phyloP scores from a whole-genome alignment of 2,797 vertebrate genomes.

The Tarsius wallacei region DNA sequence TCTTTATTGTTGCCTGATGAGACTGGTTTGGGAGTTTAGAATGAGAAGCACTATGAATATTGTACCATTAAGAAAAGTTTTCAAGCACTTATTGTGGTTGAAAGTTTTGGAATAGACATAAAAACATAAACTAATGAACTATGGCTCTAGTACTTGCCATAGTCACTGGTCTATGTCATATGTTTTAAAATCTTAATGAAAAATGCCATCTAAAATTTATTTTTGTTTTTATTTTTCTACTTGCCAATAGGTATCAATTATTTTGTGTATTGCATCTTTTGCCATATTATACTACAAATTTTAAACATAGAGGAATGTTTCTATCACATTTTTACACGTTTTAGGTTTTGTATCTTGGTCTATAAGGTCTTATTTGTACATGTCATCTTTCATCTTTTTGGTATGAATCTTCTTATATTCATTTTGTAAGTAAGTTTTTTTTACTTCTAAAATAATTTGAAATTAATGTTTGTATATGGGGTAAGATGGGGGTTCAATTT shows the following conservation, averaged over 20 bases:
- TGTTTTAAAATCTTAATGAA: slow-evolving; percentile 7
- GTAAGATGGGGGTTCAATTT: background rate
- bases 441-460: background rate
- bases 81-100: background rate
- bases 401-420: background rate
- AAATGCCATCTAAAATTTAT: background rate
- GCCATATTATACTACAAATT: background rate
- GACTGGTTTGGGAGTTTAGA: background rate
- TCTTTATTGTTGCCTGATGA: background rate
- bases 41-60: background rate
- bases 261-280: background rate
- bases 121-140: slow-evolving; percentile 5
- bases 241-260: background rate
- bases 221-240: background rate
- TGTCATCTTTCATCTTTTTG: background rate
- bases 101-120: background rate
- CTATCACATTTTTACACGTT: background rate
- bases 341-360: background rate
- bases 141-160: background rate
- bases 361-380: background rate
- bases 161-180: background rate
- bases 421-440: background rate
- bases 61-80: background rate
- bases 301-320: background rate
- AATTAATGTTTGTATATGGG: background rate